phyloP scores from a whole-genome alignment of 2,888 invertebrate species.

The Drosophila nigricruria region DNA sequence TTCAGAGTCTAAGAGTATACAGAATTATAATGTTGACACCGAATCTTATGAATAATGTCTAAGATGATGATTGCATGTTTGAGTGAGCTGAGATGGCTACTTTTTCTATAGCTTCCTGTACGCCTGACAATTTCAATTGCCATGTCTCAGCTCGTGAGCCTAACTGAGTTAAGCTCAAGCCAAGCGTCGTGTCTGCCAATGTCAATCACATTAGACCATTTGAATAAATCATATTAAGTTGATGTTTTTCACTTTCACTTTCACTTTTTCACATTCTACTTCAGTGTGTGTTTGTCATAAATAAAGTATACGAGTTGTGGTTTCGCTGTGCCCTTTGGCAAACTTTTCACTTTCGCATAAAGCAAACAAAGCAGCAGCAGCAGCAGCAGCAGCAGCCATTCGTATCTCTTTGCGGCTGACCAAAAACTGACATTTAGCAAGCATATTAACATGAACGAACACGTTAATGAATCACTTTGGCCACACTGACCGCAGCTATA shows the following conservation, averaged over 20 bases:
- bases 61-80: constrained; percentile 6
- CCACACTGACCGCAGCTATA: constrained; percentile 57
- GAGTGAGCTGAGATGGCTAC: neutral
- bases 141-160: neutral
- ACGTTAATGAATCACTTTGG: constrained; percentile 71
- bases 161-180: neutral
- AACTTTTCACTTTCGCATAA: constrained; percentile 55
- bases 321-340: constrained; percentile 28
- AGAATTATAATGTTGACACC: neutral
- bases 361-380: constrained; percentile 27
- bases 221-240: constrained; percentile 10
- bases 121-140: neutral
- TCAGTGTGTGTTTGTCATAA: constrained; percentile 26
- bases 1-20: neutral
- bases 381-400: constrained; percentile 40
- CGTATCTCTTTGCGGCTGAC: constrained; percentile 44
- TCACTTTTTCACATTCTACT: constrained; percentile 12
- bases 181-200: constrained; percentile 2
- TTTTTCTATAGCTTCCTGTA: neutral
- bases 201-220: constrained; percentile 9
- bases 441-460: constrained; percentile 63
- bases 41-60: constrained; percentile 3
- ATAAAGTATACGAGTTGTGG: constrained; percentile 49
- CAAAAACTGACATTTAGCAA: constrained; percentile 57
- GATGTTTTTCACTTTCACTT: constrained; percentile 10